phyloP scores from a whole-genome alignment of 92 coral and sea anemone genomes.

The Phenganax subtilis region DNA sequence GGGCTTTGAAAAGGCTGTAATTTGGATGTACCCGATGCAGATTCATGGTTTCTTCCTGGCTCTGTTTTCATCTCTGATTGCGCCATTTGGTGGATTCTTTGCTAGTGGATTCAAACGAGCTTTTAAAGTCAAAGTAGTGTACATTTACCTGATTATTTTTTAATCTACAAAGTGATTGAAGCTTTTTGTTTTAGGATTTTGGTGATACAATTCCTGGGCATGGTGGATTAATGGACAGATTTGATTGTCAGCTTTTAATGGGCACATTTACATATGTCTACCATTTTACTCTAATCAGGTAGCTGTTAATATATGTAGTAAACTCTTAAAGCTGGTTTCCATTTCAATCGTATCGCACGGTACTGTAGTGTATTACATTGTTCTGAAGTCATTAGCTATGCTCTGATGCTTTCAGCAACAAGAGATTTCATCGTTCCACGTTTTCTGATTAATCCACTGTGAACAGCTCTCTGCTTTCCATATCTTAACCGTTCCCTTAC shows the following conservation, averaged over 20 bases:
- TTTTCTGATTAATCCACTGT: no score
- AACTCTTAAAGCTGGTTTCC: no score
- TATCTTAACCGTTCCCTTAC: no score
- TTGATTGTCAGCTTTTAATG: conserved; percentile 98
- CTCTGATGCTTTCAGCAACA: no score
- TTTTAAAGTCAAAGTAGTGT: conserved; percentile 84
- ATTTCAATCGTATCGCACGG: no score
- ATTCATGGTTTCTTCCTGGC: conserved; percentile 76
- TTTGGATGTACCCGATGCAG: conserved; percentile 97
- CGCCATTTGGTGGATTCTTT: conserved; percentile 99
- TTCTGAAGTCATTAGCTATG: no score
- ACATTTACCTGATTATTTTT: neutral
- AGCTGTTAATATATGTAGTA: neutral
- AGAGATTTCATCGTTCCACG: no score
- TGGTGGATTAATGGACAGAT: conserved; percentile 93
- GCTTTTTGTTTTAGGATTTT: conserved; percentile 67
- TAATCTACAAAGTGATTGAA: neutral
- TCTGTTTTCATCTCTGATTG: conserved; percentile 84
- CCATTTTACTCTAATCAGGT: conserved; percentile 92
- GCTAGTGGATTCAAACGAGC: conserved; percentile 99
- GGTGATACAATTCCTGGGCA: conserved; percentile 97
- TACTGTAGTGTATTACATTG: no score
- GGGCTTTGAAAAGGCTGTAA: conserved; percentile 59
- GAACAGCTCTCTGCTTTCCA: no score
- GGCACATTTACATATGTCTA: conserved; percentile 95